Percentiles rank a stretch among this genome's conserved stretches.
Conservation (phyloP, 2,797 vertebrate genomes). For the Falco columbarius region DNA sequence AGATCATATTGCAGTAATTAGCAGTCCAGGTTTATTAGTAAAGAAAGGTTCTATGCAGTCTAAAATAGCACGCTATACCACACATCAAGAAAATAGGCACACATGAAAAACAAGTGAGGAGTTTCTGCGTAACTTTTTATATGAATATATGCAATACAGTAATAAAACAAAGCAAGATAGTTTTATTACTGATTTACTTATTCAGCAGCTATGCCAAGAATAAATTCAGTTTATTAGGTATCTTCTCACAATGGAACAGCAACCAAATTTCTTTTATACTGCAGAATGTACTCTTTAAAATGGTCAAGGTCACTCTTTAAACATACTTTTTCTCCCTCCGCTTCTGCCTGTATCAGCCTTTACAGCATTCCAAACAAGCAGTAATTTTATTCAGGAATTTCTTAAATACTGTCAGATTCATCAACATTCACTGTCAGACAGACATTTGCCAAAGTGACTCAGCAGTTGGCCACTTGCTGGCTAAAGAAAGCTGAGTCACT, state of each 20-base stretch:
- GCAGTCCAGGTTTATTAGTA: background rate
- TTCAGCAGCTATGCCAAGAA: background rate
- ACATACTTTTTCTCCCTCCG: background rate
- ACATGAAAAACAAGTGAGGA: background rate
- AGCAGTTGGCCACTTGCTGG: background rate
- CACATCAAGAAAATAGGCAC: background rate
- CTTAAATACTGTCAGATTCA: background rate
- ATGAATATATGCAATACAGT: background rate
- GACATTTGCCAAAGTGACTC: constrained; percentile 27
- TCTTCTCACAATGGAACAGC: background rate
- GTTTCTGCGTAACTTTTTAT: background rate
- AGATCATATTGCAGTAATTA: background rate
- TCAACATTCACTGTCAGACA: background rate
- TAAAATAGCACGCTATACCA: background rate
- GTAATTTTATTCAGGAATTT: background rate
- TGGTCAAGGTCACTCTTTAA: background rate
- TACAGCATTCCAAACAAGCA: background rate
- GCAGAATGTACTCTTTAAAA: background rate
- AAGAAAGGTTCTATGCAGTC: background rate
- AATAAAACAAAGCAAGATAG: background rate
- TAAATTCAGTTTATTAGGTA: background rate
- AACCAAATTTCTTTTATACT: background rate
- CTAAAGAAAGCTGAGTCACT: constrained; percentile 20
- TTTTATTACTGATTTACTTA: background rate
- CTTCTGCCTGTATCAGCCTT: background rate